Evolutionary conservation across 2,113 vertebrate genomes (phyloP).

Genomic region (Anguilla rostrata): DNA sequence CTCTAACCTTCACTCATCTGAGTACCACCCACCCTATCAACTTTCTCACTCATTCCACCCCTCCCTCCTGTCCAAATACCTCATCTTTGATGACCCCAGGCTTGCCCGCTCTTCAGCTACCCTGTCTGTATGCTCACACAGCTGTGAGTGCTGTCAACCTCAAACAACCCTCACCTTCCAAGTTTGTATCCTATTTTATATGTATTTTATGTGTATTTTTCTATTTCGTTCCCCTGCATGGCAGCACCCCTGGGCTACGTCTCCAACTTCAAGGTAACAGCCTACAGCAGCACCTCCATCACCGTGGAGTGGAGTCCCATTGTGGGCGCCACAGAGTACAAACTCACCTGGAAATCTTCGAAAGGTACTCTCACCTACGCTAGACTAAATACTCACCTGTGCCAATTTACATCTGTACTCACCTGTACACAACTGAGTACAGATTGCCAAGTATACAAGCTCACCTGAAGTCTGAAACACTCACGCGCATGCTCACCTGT

Average conservation of each 20-base stretch:
- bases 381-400: neutral
- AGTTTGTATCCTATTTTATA: no score
- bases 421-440: neutral
- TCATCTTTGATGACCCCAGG: neutral
- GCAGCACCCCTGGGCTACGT: slow-evolving; percentile 84
- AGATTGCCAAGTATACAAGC: neutral
- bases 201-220: neutral
- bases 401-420: neutral
- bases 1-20: neutral
- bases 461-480: neutral
- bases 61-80: neutral
- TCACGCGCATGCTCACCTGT: neutral
- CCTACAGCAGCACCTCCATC: slow-evolving; percentile 74
- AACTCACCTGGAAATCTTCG: slow-evolving; percentile 73
- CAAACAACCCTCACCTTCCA: neutral
- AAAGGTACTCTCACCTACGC: slow-evolving; percentile 27
- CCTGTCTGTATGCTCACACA: neutral
- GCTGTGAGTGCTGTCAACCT: neutral
- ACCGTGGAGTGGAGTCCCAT: slow-evolving; percentile 76
- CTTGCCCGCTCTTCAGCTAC: neutral
- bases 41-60: neutral
- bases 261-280: slow-evolving; percentile 80
- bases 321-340: slow-evolving; percentile 82
- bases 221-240: neutral
- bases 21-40: neutral